Base-by-base conservation (phyloP, 2,113 vertebrate species). In the Irena cyanogastra region DNA sequence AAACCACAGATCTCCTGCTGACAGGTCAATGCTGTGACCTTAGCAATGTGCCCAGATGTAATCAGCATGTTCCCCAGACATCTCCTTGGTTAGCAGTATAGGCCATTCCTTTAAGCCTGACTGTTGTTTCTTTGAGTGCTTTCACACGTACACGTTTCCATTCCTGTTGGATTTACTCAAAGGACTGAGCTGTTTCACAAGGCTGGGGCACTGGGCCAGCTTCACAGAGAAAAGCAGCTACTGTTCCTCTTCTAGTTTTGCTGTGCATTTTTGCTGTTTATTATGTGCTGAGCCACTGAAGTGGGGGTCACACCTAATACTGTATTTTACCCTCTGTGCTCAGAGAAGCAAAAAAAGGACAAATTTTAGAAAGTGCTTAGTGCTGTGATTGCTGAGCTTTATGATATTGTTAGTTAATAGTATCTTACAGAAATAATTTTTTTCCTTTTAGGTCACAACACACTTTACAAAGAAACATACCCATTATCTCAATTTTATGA, bases 121-220 rank as follows among this genome's bases (percentile, higher is more conserved):
- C 16, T 33, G 21, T 31, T 21, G 7, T 53, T 84, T 78, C 49
- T 83, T 63, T n/a, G 60, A 49, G 31, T 68, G 23, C 18, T 79
- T 90, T 85, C 50, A 53, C 1, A 4, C 5, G 11, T 4, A 1
- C 6, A 4, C 0, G 0, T 61, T 89, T 79, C 28, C 45, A 76
- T 87, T 64, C 53, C 22, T 49, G 3, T 47, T 45, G 26, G 23
- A 35, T 87, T 91, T 68, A 54, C 2, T 4, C 28, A 24, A 8
- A 69, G 39, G 22, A 45, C 22, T 22, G 24, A 80, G 50, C 33
- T 69, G 6, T 53, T 69, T 10, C 3, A 16, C 39, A 39, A 66
- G 37, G 31, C 39, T 91, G 45, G 53, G 30, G 16, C 26, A n/a
- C 31, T 35, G 69, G 49, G 16, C n/a, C 63, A 39, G 7, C 35